Conservation (phyloP, 2,113 vertebrate genomes). For the Chamaea fasciata region DNA sequence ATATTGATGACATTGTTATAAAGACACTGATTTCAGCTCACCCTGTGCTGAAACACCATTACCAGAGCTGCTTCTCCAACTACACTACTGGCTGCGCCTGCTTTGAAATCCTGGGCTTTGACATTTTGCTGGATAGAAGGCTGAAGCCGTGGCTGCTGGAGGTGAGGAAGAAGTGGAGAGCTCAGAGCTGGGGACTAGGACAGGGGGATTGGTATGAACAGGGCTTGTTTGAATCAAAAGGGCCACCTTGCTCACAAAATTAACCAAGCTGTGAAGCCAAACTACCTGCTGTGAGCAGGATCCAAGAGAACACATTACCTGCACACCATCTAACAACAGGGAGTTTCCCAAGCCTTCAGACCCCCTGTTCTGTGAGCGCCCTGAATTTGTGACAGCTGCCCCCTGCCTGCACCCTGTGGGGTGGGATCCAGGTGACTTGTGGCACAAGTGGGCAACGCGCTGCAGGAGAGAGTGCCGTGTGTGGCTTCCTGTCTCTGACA, state of each 20-base stretch:
- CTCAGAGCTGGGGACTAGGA: background rate
- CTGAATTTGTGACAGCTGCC: background rate
- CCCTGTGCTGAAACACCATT: slow-evolving; percentile 76
- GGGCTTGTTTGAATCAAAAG: background rate
- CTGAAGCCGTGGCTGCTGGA: slow-evolving; percentile 81
- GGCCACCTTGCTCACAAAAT: background rate
- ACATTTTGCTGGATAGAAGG: slow-evolving; percentile 76
- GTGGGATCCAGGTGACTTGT: background rate
- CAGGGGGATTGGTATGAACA: background rate
- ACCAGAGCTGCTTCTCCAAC: slow-evolving; percentile 75
- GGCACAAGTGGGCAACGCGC: accelerated
- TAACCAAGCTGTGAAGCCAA: background rate
- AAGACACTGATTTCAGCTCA: slow-evolving; percentile 78
- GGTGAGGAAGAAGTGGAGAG: slow-evolving; percentile 50
- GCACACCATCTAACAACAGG: background rate
- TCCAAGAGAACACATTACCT: background rate
- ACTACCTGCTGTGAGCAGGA: background rate
- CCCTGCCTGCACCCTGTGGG: background rate
- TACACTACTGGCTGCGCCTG: slow-evolving; percentile 66
- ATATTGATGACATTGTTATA: slow-evolving; percentile 75
- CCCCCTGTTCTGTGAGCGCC: background rate
- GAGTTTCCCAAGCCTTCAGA: background rate
- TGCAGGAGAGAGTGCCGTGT: background rate
- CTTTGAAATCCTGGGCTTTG: slow-evolving; percentile 81
- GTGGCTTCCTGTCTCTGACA: background rate